Percentiles rank a stretch among this genome's conserved stretches.
phyloP scores from a whole-genome alignment of 2,797 vertebrate species.

The Poeciliopsis presidionis region DNA sequence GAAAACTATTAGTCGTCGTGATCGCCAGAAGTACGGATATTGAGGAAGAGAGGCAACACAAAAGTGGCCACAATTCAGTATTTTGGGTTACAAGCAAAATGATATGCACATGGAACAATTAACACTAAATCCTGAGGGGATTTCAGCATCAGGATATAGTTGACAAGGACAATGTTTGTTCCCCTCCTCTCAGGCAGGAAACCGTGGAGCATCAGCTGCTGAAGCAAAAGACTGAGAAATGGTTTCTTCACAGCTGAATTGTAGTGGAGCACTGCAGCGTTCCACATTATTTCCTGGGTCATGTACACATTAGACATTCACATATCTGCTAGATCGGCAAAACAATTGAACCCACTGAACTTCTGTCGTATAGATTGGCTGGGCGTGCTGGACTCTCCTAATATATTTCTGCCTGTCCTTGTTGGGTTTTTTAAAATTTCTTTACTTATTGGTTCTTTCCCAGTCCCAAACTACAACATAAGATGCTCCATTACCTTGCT shows the following conservation, averaged over 20 bases:
- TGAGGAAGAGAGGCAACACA: background rate
- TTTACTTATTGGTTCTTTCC: background rate
- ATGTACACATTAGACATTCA: background rate
- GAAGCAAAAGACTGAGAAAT: conserved; percentile 4
- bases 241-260: background rate
- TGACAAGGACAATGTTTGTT: background rate
- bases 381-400: background rate
- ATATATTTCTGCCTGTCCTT: background rate
- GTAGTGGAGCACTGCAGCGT: background rate
- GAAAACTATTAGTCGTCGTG: background rate
- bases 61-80: background rate
- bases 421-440: background rate
- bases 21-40: background rate
- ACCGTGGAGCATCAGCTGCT: background rate
- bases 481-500: background rate
- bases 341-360: background rate
- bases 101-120: background rate
- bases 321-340: background rate
- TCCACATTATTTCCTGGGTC: conserved; percentile 3
- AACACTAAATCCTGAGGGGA: background rate
- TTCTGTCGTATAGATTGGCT: background rate
- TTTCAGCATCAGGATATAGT: background rate
- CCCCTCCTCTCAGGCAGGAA: background rate
- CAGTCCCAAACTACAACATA: background rate
- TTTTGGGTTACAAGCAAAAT: background rate